A percentile compares a stretch with the other conserved stretches of the same genome.
Evolutionary conservation across 2,113 vertebrate genomes (phyloP).

Genomic region (Tyto alba): DNA sequence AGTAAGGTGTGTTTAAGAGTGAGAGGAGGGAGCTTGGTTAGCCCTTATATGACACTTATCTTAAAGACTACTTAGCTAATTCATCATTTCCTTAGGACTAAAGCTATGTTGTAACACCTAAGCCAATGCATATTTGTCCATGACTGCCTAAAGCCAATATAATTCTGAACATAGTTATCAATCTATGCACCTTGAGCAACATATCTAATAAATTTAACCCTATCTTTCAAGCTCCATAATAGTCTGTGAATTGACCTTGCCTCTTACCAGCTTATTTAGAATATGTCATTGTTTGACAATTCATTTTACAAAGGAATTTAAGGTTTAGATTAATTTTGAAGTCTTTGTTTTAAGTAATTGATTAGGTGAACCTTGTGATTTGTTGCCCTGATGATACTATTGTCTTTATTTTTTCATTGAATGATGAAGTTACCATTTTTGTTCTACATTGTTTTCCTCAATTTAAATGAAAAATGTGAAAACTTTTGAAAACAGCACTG

Average conservation of each 20-base stretch:
- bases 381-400: not conserved
- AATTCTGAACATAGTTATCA: slow-evolving; percentile 1
- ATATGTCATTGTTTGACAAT: not conserved
- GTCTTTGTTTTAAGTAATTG: not conserved
- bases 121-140: slow-evolving; percentile 30
- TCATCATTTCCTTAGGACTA: slow-evolving; percentile 44
- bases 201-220: not conserved
- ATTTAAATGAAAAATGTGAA: not conserved
- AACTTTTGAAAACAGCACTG: not conserved
- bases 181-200: not conserved
- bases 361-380: not conserved
- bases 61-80: slow-evolving; percentile 25
- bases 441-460: not conserved
- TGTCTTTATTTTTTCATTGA: not conserved
- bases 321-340: not conserved
- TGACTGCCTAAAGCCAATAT: not conserved
- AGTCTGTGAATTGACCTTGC: not conserved
- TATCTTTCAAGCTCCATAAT: not conserved
- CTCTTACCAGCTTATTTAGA: not conserved
- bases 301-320: not conserved
- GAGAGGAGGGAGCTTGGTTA: slow-evolving; percentile 2
- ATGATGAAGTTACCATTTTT: not conserved
- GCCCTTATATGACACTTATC: slow-evolving; percentile 21
- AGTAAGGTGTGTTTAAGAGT: not conserved
- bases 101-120: slow-evolving; percentile 21